Evolutionary conservation across 2,113 vertebrate species (phyloP).

Genomic region (Lonchura striata): DNA sequence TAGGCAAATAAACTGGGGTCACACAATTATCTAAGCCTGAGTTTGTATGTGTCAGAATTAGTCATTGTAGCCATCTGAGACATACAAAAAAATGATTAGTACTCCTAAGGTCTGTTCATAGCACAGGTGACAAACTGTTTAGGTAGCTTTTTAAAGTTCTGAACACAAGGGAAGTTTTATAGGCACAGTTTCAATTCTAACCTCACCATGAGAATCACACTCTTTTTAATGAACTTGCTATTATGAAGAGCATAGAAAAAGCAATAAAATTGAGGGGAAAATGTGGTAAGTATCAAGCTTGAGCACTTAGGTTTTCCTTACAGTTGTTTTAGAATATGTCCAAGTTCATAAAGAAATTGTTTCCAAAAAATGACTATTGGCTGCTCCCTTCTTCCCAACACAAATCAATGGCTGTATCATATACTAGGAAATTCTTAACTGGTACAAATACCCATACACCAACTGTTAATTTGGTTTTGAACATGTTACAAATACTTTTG

Average conservation of each 20-base stretch:
- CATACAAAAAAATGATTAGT: background rate
- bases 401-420: background rate
- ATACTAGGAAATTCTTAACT: background rate
- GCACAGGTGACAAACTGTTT: background rate
- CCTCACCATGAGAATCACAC: background rate
- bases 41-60: background rate
- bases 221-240: background rate
- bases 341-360: background rate
- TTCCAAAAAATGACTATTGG: background rate
- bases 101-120: background rate
- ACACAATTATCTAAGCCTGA: background rate
- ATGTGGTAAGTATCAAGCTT: background rate
- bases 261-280: background rate
- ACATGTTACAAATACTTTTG: background rate
- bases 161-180: background rate
- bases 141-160: background rate
- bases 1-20: background rate
- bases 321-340: background rate
- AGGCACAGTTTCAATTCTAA: background rate
- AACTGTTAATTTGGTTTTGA: background rate
- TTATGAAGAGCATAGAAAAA: background rate
- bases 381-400: background rate
- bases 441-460: background rate
- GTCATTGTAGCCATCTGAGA: background rate
- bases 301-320: background rate